phyloP scores from a whole-genome alignment of 2,113 vertebrate species.

The Cnemophilus loriae region DNA sequence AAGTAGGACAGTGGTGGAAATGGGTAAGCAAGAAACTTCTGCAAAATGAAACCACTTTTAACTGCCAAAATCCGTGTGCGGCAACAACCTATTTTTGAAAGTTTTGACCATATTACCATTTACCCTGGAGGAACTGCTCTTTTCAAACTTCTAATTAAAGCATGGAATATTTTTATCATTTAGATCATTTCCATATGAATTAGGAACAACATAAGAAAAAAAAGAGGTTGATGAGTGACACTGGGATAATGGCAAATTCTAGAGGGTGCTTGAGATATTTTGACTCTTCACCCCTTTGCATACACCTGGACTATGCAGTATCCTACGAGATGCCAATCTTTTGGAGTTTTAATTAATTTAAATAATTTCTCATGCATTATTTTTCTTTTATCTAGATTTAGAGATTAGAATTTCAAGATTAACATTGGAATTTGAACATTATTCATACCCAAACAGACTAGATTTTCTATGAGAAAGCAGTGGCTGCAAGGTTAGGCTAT shows the following conservation, averaged over 20 bases:
- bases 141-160: background rate
- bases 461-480: background rate
- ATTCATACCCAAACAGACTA: background rate
- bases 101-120: background rate
- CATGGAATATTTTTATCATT: background rate
- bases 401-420: background rate
- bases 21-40: background rate
- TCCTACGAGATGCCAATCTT: background rate
- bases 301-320: background rate
- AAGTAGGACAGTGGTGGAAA: background rate
- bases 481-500: background rate
- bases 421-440: background rate
- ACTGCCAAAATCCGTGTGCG: accelerated
- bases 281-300: background rate
- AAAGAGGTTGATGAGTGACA: background rate
- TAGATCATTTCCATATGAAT: background rate
- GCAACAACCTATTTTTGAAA: background rate
- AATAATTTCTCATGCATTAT: background rate
- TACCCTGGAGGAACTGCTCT: background rate
- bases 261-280: background rate
- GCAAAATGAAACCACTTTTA: background rate
- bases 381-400: background rate
- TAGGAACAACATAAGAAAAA: background rate
- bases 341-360: background rate
- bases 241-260: background rate